A percentile compares a stretch with the other conserved stretches of the same genome.
Evolutionary conservation across 2,888 invertebrate species (phyloP).

Genomic region (Steromphala cineraria): DNA sequence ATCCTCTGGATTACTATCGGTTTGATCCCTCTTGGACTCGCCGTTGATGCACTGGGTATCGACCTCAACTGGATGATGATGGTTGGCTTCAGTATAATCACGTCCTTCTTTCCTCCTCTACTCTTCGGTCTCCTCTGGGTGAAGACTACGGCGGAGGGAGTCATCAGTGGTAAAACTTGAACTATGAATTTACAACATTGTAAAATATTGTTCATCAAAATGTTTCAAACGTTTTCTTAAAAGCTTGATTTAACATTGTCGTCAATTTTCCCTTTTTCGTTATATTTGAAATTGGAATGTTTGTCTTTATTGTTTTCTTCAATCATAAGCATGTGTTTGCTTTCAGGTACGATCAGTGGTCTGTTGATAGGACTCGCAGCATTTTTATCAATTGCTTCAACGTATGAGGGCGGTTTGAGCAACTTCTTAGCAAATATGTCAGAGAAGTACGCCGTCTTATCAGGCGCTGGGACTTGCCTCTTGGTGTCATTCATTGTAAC

Average conservation of each 20-base stretch:
- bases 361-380: slow-evolving; percentile 51
- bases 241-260: too few species aligned
- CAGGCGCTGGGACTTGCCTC: slow-evolving; percentile 59
- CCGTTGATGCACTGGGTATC: slow-evolving; percentile 50
- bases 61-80: slow-evolving; percentile 67
- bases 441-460: slow-evolving; percentile 55
- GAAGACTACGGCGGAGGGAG: slow-evolving; percentile 56
- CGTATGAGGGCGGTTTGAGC: slow-evolving; percentile 53
- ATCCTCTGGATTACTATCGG: slow-evolving; percentile 66
- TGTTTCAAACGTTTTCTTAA: too few species aligned
- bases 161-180: slow-evolving; percentile 53
- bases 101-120: slow-evolving; percentile 63
- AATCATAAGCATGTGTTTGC: background rate
- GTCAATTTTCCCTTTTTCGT: too few species aligned
- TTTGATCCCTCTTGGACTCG: slow-evolving; percentile 64
- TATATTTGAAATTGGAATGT: too few species aligned
- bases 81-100: slow-evolving; percentile 62
- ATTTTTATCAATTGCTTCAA: slow-evolving; percentile 51
- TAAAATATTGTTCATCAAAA: too few species aligned
- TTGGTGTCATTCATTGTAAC: slow-evolving; percentile 55
- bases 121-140: slow-evolving; percentile 66
- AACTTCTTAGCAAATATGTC: slow-evolving; percentile 56
- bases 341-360: slow-evolving; percentile 56
- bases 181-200: background rate
- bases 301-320: too few species aligned